Base-by-base conservation (phyloP, 1,140 invertebrate genomes). In the Drosophila arawakana region DNA sequence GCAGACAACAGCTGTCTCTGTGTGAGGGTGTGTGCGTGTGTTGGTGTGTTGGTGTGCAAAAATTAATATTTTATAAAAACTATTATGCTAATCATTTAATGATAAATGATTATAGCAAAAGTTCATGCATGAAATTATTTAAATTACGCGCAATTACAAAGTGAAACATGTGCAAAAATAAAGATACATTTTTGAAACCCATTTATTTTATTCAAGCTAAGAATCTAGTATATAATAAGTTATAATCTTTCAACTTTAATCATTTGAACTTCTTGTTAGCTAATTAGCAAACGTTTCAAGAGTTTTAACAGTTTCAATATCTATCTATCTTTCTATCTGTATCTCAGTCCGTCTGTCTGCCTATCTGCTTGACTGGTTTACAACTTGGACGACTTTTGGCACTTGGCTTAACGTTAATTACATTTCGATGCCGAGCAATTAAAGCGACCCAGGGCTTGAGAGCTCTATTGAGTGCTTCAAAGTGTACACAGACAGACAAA, bases 371-470 rank as follows among this genome's bases (percentile, higher is more conserved):
- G 71, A 66, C 47, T 70, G 39, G 25, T 46, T 61, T 68, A 21
- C 57, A 37, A 25, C 18, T 57, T 52, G 13, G 41, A 52, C 35
- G 54, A 21, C 59, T 68, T 61, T 73, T 73, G 54, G 59, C 43
- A 52, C 58, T 65, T 50, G 60, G 54, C 67, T 73, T 41, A 37
- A 67, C 44, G 60, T 73, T 80, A 83, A 83, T 83, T 83, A 83
- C 76, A 80, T 67, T 83, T 83, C 37, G 72, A 76, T 73, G 63
- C 55, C 55, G 13, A 73, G 76, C 68, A 76, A 79, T 80, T 80
- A 80, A 80, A 63, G 34, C 52, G 43, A 57, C 30, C 50, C 21
- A 77, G 37, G 4, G 13, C 39, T 57, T 50, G 57, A 73, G 52
- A 70, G 50, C 52, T 63, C 52, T 43, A 57, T 52, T 49, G 44